Percentiles rank a stretch among this genome's conserved stretches.
phyloP scores from a whole-genome alignment of 1,140 invertebrate genomes.

The Papilio helenus region DNA sequence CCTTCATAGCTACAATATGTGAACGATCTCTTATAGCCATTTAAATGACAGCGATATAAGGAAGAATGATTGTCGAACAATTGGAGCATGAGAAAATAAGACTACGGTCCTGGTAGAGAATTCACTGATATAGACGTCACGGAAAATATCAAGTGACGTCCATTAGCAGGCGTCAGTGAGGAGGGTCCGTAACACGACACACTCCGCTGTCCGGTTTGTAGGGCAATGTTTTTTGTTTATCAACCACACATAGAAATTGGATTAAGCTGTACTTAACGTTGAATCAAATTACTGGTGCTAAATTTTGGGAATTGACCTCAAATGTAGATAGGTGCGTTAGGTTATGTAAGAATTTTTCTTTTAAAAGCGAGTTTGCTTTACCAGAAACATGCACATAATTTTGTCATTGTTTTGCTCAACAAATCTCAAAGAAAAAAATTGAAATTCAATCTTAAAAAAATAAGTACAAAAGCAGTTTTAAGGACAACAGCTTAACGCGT shows the following conservation, averaged over 20 bases:
- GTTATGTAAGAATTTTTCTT: too few species aligned
- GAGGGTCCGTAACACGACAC: constrained; percentile 53
- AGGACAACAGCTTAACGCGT: neutral
- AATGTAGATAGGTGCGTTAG: too few species aligned
- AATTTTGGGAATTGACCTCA: neutral
- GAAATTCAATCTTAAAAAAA: neutral
- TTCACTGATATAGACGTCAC: constrained; percentile 44
- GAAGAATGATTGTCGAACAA: constrained; percentile 23
- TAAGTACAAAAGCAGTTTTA: neutral
- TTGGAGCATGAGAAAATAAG: constrained; percentile 25
- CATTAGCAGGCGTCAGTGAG: constrained; percentile 59
- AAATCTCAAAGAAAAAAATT: too few species aligned
- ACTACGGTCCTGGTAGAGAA: constrained; percentile 23
- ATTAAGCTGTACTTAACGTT: constrained; percentile 23
- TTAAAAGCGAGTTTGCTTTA: too few species aligned
- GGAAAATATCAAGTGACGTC: constrained; percentile 62
- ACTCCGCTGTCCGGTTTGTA: constrained; percentile 37
- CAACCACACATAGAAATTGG: constrained; percentile 23
- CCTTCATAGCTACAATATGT: neutral
- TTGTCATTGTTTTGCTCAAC: too few species aligned
- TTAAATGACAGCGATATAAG: constrained; percentile 13
- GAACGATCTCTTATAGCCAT: neutral
- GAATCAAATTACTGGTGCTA: neutral
- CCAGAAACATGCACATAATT: too few species aligned
- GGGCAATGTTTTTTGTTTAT: constrained; percentile 35